Base-by-base conservation (phyloP, 1,140 invertebrate genomes). In the Caenorhabditis briggsae region DNA sequence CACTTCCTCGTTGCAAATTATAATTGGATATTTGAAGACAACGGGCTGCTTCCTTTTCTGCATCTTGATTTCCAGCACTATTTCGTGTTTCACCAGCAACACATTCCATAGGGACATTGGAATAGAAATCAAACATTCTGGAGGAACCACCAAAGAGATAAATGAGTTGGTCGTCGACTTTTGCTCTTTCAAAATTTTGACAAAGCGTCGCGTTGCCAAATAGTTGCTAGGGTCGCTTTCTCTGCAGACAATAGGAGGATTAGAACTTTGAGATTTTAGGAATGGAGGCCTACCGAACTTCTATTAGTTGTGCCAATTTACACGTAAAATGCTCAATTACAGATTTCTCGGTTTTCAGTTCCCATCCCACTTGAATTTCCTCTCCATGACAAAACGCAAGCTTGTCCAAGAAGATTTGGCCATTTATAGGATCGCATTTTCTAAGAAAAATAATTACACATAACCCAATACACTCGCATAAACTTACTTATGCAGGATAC, bases 361-460 rank as follows among this genome's bases (percentile, higher is more conserved):
- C 82, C 87, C 87, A 88, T 83, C 61, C n/a, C 5, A 88, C 87
- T 41, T 33, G 16, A 55, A 88, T 55, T 14, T 86, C 59, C 25
- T 88, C 87, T 16, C 78, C 78, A 9, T 50, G 70, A n/a, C 82
- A 41, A 64, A 82, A 88, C 5, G 85, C 82, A 5, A 23, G 61
- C 61, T 86, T 88, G 3, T 88, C 87, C 12, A 84, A 53, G 61
- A 46, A 86, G 20, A 88, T 74, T 20, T 86, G 78, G 7, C 87
- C 87, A 82, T 88, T 88, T 41, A 88, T 56, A 16, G 87, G 84
- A 61, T 86, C 56, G 64, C 87, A 88, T 50, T 85, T 84, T 55
- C 82, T 85, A 25, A 82, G 23, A 85, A 56, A 78, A 33, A 33
- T 33, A 33, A 33, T 33, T 33, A 33, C 33, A 33, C 33, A 33